phyloP scores from a whole-genome alignment of 2,113 vertebrate species.

The Myocastor coypus region DNA sequence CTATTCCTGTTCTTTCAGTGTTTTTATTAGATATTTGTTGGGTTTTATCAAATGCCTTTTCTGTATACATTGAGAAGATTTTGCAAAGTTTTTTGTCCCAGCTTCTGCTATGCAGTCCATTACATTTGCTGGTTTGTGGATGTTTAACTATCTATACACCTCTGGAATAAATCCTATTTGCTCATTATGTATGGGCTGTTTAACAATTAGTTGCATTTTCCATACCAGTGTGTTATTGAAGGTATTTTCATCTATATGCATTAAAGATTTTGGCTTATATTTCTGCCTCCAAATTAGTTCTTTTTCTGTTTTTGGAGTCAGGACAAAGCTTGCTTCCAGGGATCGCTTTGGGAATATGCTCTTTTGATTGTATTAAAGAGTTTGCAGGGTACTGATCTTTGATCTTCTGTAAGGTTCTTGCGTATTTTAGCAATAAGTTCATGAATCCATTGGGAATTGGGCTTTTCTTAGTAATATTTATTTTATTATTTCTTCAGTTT shows the following conservation, averaged over 20 bases:
- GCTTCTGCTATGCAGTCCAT: background rate
- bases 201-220: background rate
- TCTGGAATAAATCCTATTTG: background rate
- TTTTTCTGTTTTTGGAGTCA: background rate
- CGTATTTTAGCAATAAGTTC: background rate
- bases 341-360: background rate
- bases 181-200: background rate
- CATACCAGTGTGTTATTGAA: background rate
- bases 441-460: background rate
- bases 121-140: background rate
- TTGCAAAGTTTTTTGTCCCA: background rate
- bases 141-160: background rate
- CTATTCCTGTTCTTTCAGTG: background rate
- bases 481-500: background rate
- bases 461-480: background rate
- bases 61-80: background rate
- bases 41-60: background rate
- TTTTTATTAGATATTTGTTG: background rate
- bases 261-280: background rate
- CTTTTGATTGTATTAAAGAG: background rate
- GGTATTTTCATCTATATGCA: background rate
- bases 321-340: background rate
- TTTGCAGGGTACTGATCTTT: background rate
- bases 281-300: background rate
- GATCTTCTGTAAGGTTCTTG: background rate